Evolutionary conservation across 23 tunicate species (phyloP).

Genomic region (Ciona savignyi): DNA sequence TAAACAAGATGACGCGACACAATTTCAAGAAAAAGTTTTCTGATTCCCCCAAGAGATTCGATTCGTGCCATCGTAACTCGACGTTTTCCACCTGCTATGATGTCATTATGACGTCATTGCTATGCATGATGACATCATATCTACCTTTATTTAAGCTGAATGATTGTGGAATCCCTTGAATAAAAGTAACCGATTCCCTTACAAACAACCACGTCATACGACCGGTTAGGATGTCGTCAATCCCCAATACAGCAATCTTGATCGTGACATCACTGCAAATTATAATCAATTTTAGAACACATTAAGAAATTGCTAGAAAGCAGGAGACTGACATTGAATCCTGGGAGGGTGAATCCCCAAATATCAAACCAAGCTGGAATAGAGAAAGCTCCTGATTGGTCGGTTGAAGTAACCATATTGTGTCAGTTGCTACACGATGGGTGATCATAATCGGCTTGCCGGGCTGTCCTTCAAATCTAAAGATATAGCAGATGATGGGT

Average conservation of each 20-base stretch:
- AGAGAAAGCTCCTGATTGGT: not conserved
- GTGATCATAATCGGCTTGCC: not conserved
- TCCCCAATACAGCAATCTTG: not conserved
- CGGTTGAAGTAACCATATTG: not conserved
- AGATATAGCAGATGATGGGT: too few relatives aligned
- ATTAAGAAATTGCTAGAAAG: not conserved
- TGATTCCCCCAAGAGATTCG: not conserved
- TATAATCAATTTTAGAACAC: not conserved
- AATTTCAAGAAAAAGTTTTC: not conserved
- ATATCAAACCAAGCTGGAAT: not conserved
- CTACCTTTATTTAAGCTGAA: not conserved
- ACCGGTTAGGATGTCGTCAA: not conserved
- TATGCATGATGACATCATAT: not conserved
- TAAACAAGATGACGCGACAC: not conserved
- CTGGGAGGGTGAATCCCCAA: not conserved
- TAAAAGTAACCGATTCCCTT: not conserved
- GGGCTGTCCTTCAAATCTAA: not conserved
- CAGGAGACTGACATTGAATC: not conserved
- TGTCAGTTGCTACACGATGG: not conserved
- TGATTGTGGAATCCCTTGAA: not conserved
- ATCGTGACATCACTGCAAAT: not conserved
- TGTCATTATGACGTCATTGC: not conserved
- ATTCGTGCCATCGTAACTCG: not conserved
- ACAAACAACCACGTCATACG: not conserved
- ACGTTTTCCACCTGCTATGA: not conserved